A percentile compares a stretch with the other conserved stretches of the same genome.
Conservation (phyloP, 2,797 vertebrate genomes). For the Meriones psammophilus region DNA sequence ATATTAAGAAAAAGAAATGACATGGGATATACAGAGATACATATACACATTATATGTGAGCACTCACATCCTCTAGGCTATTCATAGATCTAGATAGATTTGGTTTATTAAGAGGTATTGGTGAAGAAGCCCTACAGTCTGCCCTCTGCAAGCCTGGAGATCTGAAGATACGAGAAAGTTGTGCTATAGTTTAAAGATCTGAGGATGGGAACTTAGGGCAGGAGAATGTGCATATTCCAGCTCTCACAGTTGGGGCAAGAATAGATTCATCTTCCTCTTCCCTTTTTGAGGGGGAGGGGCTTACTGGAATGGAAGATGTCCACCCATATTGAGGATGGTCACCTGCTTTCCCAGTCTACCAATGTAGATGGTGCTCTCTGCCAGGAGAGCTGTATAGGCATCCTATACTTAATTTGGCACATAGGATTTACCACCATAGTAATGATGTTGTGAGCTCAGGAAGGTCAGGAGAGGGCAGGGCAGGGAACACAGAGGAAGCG, state of each 20-base stretch:
- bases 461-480: not conserved
- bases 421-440: not conserved
- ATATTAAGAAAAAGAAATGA: not conserved
- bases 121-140: not conserved
- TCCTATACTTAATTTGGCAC: not conserved
- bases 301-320: not conserved
- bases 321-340: not conserved
- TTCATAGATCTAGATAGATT: not conserved
- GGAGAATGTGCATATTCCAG: not conserved
- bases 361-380: not conserved
- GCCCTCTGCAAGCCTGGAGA: not conserved
- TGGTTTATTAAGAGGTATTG: not conserved
- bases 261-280: not conserved
- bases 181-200: not conserved
- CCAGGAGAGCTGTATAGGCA: not conserved
- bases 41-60: not conserved
- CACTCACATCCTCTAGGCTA: not conserved
- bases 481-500: not conserved
- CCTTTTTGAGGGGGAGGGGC: not conserved
- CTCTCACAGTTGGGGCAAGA: not conserved
- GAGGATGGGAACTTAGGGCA: not conserved
- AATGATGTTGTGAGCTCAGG: not conserved
- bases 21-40: not conserved
- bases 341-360: not conserved
- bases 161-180: not conserved